phyloP scores from a whole-genome alignment of 2,888 invertebrate species.

The Megastigmus dorsalis region DNA sequence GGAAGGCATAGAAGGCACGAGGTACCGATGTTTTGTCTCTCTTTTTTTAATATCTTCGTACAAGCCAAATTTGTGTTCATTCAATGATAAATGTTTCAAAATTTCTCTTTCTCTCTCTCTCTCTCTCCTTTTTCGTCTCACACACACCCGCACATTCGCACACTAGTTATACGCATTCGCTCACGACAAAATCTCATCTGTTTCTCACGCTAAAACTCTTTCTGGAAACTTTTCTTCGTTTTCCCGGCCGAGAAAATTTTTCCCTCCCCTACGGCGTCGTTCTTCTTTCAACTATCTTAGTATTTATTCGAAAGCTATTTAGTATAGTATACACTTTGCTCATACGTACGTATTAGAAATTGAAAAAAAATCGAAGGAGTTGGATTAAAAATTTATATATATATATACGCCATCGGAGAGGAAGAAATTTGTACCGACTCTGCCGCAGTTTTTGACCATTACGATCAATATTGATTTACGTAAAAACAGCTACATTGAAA shows the following conservation, averaged over 20 bases:
- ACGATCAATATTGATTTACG: no score
- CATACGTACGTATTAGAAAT: no score
- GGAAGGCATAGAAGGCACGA: constrained; percentile 70
- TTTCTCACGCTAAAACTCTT: constrained; percentile 30
- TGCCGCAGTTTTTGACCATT: no score
- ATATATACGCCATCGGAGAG: not conserved
- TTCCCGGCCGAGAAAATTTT: constrained; percentile 14
- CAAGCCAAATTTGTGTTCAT: constrained; percentile 53
- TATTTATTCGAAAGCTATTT: no score
- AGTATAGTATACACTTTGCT: no score
- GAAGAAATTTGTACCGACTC: not conserved
- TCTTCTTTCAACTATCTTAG: not conserved
- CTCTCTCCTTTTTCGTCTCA: constrained; percentile 1
- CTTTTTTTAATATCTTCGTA: constrained; percentile 47
- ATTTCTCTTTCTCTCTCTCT: no score
- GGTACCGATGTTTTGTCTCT: constrained; percentile 61
- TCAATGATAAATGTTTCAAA: constrained; percentile 44
- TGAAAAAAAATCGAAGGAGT: no score
- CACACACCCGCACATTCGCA: constrained; percentile 33
- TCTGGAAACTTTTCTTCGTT: constrained; percentile 28
- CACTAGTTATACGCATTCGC: constrained; percentile 24
- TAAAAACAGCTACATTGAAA: no score
- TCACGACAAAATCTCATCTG: constrained; percentile 14
- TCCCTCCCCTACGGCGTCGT: constrained; percentile 32
- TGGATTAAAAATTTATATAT: no score